Evolutionary conservation across 1,140 invertebrate genomes (phyloP).

Genomic region (Heliconius himera): DNA sequence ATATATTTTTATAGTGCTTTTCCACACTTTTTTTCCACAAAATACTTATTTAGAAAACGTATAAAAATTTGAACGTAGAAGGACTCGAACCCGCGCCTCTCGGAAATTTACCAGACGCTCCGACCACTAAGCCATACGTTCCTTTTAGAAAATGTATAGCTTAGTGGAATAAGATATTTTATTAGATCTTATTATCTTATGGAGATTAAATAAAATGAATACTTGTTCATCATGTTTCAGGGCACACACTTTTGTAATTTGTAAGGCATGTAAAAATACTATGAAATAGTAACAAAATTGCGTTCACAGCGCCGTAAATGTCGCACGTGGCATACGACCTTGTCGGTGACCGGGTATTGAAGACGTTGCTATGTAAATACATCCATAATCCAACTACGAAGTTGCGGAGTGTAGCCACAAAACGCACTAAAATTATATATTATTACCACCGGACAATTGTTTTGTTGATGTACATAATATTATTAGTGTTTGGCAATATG

Average conservation of each 20-base stretch:
- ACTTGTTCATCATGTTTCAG: constrained; percentile 36
- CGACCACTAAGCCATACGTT: too few species aligned
- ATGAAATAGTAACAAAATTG: constrained; percentile 46
- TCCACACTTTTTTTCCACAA: too few species aligned
- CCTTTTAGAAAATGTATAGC: too few species aligned
- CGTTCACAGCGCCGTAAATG: constrained; percentile 35
- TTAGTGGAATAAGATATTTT: too few species aligned
- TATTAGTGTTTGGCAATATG: background rate
- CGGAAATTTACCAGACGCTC: too few species aligned
- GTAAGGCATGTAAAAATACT: constrained; percentile 39
- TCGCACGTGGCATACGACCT: constrained; percentile 68
- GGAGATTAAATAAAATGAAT: constrained; percentile 25
- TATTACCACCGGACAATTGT: background rate
- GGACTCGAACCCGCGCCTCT: too few species aligned
- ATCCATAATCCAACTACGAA: constrained; percentile 27
- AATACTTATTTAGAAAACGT: too few species aligned
- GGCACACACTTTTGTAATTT: constrained; percentile 36
- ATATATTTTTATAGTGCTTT: too few species aligned
- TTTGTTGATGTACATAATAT: background rate
- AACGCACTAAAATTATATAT: constrained; percentile 19
- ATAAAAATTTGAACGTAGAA: too few species aligned
- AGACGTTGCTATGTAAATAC: constrained; percentile 57
- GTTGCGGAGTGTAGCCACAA: constrained; percentile 15
- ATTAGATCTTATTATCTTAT: background rate
- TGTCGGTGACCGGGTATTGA: constrained; percentile 49